Base-by-base conservation (phyloP, 1,140 invertebrate species). In the Drosophila sulfurigaster region DNA sequence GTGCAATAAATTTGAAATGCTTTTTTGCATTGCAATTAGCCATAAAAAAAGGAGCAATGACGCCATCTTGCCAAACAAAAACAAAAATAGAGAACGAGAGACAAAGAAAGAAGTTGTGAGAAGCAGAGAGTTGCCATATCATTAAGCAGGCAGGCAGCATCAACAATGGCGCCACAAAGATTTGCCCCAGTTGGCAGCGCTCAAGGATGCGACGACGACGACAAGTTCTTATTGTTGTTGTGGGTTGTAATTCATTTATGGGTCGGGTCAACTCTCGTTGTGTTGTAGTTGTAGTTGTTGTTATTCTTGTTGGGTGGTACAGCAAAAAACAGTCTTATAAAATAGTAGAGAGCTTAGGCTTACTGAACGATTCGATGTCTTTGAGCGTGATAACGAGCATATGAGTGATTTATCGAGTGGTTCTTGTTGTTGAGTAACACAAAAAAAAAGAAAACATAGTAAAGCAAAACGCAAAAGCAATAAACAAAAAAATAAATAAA, bases 271-370 rank as follows among this genome's bases (percentile, higher is more conserved):
- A 11, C 5, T 51, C 46, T 15, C 48, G 48, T 51, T 51, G 48
- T 52, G 6, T 28, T 51, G 13, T 48, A 16, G n/a, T 25, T 28
- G 15, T 49, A 25, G 2, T 20, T 43, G 35, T 25, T 25, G 20
- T 25, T 25, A 25, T 3, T 25, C 20, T 25, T 25, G 20, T 25
- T 25, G 20, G 20, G 20, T 25, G 20, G 28, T 63, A 73, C 64
- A 68, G 71, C 65, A 62, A 68, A 69, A 68, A 69, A 48, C 56
- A 74, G 65, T 69, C 65, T 51, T 35, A 28, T 28, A 5, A 30
- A 25, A 28, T 43, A 25, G 41, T 30, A 51, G 2, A 52, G 20
- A 51, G 46, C 68, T 70, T 63, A 63, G 20, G 15, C 54, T 51
- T 73, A 73, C 25, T 43, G 41, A 43, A 7, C 8, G 30, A 52